These are phyloP conservation scores for Melospiza melodia DNA, from an alignment of 2,113 vertebrate genomes.

Conservation along the genomic window DNA sequence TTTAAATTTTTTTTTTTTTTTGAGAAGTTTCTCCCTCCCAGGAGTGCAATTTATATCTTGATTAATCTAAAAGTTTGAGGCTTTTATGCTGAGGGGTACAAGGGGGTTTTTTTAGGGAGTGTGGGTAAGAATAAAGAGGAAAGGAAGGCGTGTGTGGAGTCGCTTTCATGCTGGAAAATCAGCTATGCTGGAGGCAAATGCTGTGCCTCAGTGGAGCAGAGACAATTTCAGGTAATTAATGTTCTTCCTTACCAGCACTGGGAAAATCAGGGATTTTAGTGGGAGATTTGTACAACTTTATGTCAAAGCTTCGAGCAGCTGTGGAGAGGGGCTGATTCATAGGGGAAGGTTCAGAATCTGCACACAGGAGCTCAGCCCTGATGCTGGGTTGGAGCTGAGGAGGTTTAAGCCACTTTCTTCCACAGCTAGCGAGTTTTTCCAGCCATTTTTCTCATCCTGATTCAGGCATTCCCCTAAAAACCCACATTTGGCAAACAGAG, in stretches of 20 bases:
- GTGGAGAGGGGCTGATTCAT: background rate
- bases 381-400: background rate
- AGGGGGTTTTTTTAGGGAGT: background rate
- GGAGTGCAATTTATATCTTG: background rate
- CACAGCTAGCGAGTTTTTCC: background rate
- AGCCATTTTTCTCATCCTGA: background rate
- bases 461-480: background rate
- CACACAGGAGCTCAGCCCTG: background rate
- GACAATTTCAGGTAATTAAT: constrained; percentile 64
- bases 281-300: constrained; percentile 16
- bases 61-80: constrained; percentile 21
- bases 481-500: background rate
- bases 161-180: background rate
- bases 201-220: constrained; percentile 53
- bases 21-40: background rate
- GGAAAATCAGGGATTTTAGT: constrained; percentile 14
- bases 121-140: background rate
- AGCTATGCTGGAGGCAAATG: constrained; percentile 46
- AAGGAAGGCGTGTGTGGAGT: background rate
- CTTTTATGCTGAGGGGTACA: background rate
- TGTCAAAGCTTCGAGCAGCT: background rate
- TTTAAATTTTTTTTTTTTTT: background rate
- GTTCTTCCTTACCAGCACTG: constrained; percentile 29
- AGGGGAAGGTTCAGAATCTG: background rate
- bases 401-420: background rate